Percentiles rank a stretch among this genome's conserved stretches.
These are phyloP conservation scores for Canis aureus DNA, from an alignment of 2,113 vertebrate species.

Conservation along the genomic window DNA sequence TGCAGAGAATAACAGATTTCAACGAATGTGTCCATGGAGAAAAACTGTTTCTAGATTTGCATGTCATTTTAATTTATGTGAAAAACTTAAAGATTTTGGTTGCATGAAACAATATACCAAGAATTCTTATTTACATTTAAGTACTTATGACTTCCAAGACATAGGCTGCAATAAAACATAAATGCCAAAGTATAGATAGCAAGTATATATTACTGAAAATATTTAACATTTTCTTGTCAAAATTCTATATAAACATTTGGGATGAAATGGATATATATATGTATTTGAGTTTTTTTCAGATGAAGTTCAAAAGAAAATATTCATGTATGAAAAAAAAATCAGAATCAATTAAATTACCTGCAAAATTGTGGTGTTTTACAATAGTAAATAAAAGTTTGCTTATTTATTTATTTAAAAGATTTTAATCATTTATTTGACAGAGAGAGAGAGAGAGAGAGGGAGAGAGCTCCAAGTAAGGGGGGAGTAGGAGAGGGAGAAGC, in stretches of 20 bases:
- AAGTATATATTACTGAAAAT: not conserved
- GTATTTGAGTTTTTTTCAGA: constrained; percentile 73
- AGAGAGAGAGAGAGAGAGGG: no score
- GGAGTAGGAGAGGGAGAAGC: no score
- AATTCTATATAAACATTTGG: not conserved
- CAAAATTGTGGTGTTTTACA: not conserved
- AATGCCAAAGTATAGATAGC: not conserved
- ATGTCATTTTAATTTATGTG: not conserved
- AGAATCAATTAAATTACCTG: not conserved
- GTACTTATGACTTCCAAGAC: not conserved
- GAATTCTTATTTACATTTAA: constrained; percentile 5
- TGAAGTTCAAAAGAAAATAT: constrained; percentile 76
- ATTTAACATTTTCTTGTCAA: not conserved
- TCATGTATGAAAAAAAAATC: constrained; percentile 16
- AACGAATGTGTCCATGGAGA: not conserved
- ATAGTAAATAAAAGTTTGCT: not conserved
- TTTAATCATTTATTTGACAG: no score
- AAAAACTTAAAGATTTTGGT: not conserved
- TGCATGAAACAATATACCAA: not conserved
- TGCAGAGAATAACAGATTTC: not conserved
- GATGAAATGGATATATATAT: constrained; percentile 73
- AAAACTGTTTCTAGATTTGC: not conserved
- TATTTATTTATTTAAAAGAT: no score
- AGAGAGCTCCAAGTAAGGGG: no score
- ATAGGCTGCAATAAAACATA: not conserved